These are phyloP conservation scores for Clarias fuscus DNA, from an alignment of 2,797 vertebrate genomes.

Conservation along the genomic window DNA sequence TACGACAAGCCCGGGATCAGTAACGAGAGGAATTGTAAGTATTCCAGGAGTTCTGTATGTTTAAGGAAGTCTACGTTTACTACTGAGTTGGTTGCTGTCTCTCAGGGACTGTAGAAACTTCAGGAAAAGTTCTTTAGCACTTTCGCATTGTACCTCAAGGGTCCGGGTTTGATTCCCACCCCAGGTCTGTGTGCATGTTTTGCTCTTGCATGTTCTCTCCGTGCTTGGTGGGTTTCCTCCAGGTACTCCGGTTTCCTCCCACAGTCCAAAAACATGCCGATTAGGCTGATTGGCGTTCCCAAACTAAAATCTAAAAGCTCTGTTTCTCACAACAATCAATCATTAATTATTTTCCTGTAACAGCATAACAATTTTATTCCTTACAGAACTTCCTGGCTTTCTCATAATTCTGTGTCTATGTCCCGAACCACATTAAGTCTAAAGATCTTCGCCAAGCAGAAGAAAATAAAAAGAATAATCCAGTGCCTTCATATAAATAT, in stretches of 20 bases:
- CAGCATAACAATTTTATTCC: background rate
- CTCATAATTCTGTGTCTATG: background rate
- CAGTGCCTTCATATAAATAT: background rate
- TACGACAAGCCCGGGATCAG: background rate
- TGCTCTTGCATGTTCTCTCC: no score
- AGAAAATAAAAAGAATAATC: no score
- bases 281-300: no score
- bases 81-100: background rate
- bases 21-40: background rate
- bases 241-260: no score
- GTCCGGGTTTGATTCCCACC: no score
- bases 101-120: background rate
- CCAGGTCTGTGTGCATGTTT: no score
- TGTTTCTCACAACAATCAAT: background rate
- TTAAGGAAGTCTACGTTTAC: background rate
- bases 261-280: no score
- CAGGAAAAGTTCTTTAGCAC: no score
- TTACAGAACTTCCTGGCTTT: background rate
- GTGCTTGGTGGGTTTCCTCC: no score
- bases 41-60: background rate
- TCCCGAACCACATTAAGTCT: background rate
- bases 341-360: background rate
- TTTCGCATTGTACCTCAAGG: no score
- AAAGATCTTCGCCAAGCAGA: background rate
- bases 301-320: background rate